phyloP scores from a whole-genome alignment of 2,113 vertebrate genomes.

The Glaucomys volans region DNA sequence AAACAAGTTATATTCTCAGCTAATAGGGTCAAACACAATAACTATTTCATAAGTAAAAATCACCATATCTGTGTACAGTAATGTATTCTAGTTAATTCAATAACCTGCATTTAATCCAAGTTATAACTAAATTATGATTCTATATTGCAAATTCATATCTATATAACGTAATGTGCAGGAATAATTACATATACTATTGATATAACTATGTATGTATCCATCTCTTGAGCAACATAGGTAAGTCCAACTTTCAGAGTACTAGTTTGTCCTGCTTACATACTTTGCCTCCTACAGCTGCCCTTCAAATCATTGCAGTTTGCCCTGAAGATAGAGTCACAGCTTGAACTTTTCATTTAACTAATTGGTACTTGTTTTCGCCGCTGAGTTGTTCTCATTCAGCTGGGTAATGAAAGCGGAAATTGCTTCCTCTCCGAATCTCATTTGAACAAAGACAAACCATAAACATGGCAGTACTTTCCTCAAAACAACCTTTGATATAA shows the following conservation, averaged over 20 bases:
- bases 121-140: slow-evolving; percentile 28
- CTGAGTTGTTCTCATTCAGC: slow-evolving; percentile 62
- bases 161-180: not conserved
- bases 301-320: slow-evolving; percentile 71
- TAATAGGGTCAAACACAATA: not conserved
- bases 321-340: slow-evolving; percentile 70
- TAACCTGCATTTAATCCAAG: slow-evolving; percentile 17
- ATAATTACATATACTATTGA: not conserved
- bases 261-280: slow-evolving; percentile 37
- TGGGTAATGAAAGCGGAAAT: slow-evolving; percentile 77
- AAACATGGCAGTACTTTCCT: slow-evolving; percentile 35
- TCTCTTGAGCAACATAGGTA: not conserved
- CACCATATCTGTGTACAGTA: not conserved
- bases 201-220: not conserved
- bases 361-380: slow-evolving; percentile 71
- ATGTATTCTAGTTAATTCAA: not conserved
- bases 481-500: slow-evolving; percentile 28
- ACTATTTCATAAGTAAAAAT: slow-evolving; percentile 20
- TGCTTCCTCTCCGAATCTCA: slow-evolving; percentile 65
- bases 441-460: slow-evolving; percentile 67
- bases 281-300: slow-evolving; percentile 19
- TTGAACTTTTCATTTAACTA: slow-evolving; percentile 76
- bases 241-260: not conserved
- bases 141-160: not conserved
- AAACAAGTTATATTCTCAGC: not conserved